Evolutionary conservation across 2,797 vertebrate species (phyloP).

Genomic region (Coluber constrictor): DNA sequence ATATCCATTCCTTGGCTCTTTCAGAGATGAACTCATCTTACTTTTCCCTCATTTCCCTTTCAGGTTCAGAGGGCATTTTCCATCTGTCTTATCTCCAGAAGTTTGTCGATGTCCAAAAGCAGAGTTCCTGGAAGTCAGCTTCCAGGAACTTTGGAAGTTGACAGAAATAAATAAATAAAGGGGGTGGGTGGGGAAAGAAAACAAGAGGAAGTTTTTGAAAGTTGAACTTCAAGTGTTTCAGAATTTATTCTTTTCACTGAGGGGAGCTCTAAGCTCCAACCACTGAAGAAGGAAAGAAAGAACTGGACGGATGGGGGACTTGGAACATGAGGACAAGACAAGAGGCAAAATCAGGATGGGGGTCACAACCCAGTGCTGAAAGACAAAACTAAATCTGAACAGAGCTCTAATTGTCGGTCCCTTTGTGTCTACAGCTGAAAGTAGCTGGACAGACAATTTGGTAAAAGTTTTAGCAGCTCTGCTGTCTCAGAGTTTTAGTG

Average conservation of each 20-base stretch:
- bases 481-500: neutral
- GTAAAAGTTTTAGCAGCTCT: neutral
- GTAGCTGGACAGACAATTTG: no score
- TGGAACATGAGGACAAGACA: neutral
- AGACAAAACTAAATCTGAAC: neutral
- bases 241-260: fast-evolving
- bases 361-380: fast-evolving
- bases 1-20: conserved; percentile 18
- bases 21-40: conserved; percentile 30
- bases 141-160: no score
- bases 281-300: fast-evolving
- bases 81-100: neutral
- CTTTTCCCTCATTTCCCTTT: conserved; percentile 36
- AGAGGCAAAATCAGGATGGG: fast-evolving
- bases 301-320: fast-evolving
- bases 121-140: fast-evolving
- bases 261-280: neutral
- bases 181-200: neutral
- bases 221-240: neutral
- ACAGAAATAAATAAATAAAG: neutral
- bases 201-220: neutral
- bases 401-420: neutral
- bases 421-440: neutral
- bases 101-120: fast-evolving
- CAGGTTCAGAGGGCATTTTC: neutral